Evolutionary conservation across 1,140 invertebrate genomes (phyloP), one percentile per base, ranked within the genome.

Genomic region (Elymnias hypermnestra): DNA sequence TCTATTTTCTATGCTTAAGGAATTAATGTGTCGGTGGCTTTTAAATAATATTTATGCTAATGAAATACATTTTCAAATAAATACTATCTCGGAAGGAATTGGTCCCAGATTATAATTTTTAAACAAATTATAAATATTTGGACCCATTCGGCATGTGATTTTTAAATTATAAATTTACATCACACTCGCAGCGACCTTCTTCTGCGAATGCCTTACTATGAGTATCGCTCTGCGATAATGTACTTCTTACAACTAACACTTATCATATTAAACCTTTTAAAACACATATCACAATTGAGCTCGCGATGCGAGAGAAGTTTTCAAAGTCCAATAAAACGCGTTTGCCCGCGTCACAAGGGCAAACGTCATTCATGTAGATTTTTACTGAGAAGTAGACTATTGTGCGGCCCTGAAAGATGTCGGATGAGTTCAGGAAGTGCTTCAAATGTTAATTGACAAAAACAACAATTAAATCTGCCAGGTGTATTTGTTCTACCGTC

Each of bases 361-460:
- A 75, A 73, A 57, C 83, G 89, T 84, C 89, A 90, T 86, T 94
- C 93, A 66, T 93, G 93, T 62, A 95, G 85, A 81, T 95, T 95
- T 88, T 95, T 95, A 73, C 93, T 95, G 54, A 95, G 89, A 28
- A 95, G 88, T 59, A 95, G 86, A 84, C 93, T 95, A 64, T 95
- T 95, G 75, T 95, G 94, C 46, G 94, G 93, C 22, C 94, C 94
- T 2, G 94, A 95, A 44, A 95, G 88, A 76, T 95, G 94, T 67
- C 94, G 88, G 46, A 95, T 94, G 13, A 95, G 87, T 72, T 95
- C 94, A 48, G 94, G 94, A 51, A 95, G 76, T 28, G 92, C 93
- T 72, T 95, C 94, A 67, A 95, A 95, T 35, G 90, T 92, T 57
- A 94, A 87, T 53, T 92, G 91, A 77, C 94, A 95, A 87, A 95